Percentiles rank a stretch among this genome's conserved stretches.
phyloP scores from a whole-genome alignment of 1,140 invertebrate genomes.

The Eulimnadia texana region DNA sequence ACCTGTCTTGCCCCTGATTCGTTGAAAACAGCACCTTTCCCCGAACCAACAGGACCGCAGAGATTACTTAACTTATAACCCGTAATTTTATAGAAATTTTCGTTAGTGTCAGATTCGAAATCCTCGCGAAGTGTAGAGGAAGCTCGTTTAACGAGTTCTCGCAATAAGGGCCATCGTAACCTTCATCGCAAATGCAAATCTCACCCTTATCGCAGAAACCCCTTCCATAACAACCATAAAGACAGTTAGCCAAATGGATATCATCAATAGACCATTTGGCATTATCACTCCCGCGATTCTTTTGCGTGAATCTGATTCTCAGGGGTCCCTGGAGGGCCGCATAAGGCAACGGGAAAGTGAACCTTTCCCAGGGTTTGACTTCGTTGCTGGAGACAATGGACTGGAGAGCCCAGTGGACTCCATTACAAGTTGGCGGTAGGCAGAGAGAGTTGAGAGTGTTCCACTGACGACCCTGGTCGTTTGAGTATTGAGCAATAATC shows the following conservation, averaged over 20 bases:
- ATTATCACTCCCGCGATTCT: constrained; percentile 12
- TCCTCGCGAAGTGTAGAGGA: constrained; percentile 28
- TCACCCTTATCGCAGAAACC: constrained; percentile 27
- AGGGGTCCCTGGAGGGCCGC: constrained; percentile 26
- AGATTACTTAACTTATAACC: constrained; percentile 26
- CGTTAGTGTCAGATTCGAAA: constrained; percentile 20
- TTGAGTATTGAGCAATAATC: constrained; percentile 29
- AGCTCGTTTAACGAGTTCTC: constrained; percentile 23
- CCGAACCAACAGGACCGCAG: constrained; percentile 31
- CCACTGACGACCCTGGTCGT: constrained; percentile 28
- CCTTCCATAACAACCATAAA: constrained; percentile 29
- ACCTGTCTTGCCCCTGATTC: constrained; percentile 26
- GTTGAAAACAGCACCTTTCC: constrained; percentile 32
- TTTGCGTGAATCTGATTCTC: constrained; percentile 29
- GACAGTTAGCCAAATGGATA: constrained; percentile 31
- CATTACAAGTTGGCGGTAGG: constrained; percentile 26
- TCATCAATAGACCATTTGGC: constrained; percentile 32
- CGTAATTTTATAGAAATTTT: constrained; percentile 13
- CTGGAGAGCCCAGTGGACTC: constrained; percentile 20
- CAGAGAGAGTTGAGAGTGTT: constrained; percentile 25
- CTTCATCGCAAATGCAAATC: constrained; percentile 34
- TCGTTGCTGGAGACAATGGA: constrained; percentile 1
- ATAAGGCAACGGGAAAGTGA: constrained; percentile 31
- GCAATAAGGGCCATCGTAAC: constrained; percentile 28
- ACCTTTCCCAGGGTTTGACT: constrained; percentile 25